Percentiles rank a stretch among this genome's conserved stretches.
phyloP scores from a whole-genome alignment of 1,140 invertebrate species.

The Drosophila nannoptera region DNA sequence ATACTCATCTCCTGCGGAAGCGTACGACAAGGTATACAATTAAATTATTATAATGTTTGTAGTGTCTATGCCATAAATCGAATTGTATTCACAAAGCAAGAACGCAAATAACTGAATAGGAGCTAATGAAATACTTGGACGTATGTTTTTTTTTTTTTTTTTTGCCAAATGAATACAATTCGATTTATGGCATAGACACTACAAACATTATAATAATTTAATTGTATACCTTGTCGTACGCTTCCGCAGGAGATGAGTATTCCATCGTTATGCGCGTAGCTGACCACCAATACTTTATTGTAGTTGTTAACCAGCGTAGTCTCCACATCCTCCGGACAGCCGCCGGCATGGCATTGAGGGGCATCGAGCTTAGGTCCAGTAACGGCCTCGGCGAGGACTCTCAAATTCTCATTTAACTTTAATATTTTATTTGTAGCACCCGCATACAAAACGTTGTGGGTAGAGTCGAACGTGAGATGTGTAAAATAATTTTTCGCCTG shows the following conservation, averaged over 20 bases:
- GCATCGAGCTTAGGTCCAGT: constrained; percentile 90
- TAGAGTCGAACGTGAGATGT: constrained; percentile 81
- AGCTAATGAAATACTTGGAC: too few species aligned
- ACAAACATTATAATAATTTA: not conserved
- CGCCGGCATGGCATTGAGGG: constrained; percentile 91
- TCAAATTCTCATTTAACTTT: constrained; percentile 87
- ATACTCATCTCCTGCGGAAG: constrained; percentile 93
- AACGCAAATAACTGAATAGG: too few species aligned
- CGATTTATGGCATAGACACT: not conserved
- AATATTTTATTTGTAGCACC: constrained; percentile 92
- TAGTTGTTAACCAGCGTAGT: constrained; percentile 89
- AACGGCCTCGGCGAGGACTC: constrained; percentile 84
- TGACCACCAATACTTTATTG: constrained; percentile 95
- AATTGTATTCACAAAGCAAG: not conserved
- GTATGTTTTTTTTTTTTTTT: not conserved
- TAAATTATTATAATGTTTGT: not conserved
- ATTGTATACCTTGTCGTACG: constrained; percentile 84
- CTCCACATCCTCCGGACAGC: constrained; percentile 86
- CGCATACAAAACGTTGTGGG: constrained; percentile 85
- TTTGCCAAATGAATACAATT: not conserved
- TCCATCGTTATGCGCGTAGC: constrained; percentile 84
- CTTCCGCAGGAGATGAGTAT: constrained; percentile 93
- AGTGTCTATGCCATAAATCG: not conserved
- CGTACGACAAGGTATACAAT: constrained; percentile 84
- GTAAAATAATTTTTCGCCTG: constrained; percentile 79